phyloP scores from a whole-genome alignment of 2,113 vertebrate species.

The Caloenas nicobarica region DNA sequence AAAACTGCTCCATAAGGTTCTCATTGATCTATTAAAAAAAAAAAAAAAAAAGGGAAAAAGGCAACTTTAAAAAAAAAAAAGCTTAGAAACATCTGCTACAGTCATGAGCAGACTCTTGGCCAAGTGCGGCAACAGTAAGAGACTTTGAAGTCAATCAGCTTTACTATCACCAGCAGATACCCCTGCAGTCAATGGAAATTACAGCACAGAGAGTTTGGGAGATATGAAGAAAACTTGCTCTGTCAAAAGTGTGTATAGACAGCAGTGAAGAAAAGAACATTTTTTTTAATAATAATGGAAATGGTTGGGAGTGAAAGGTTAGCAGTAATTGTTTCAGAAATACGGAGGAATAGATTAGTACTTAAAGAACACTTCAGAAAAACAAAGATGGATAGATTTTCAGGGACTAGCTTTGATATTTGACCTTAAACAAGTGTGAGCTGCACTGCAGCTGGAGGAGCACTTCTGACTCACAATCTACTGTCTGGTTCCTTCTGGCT shows the following conservation, averaged over 20 bases:
- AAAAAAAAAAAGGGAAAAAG: not conserved
- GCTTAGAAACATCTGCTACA: slow-evolving; percentile 63
- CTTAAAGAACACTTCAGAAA: not conserved
- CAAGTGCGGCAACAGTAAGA: slow-evolving; percentile 55
- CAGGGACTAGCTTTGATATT: slow-evolving; percentile 8
- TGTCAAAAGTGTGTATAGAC: not conserved
- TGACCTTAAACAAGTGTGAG: slow-evolving; percentile 31
- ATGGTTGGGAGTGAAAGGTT: not conserved
- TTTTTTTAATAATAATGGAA: slow-evolving; percentile 9
- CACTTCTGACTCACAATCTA: not conserved
- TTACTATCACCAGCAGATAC: slow-evolving; percentile 60
- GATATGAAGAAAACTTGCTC: slow-evolving; percentile 13
- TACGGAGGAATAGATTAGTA: not conserved
- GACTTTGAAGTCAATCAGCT: slow-evolving; percentile 71
- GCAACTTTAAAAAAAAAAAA: not conserved
- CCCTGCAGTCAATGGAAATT: slow-evolving; percentile 55
- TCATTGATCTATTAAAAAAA: slow-evolving; percentile 39
- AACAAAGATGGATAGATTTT: not conserved
- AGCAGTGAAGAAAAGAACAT: not conserved
- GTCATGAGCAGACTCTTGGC: slow-evolving; percentile 56
- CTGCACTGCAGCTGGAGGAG: slow-evolving; percentile 8
- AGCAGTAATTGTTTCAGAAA: not conserved
- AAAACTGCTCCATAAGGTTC: slow-evolving; percentile 64
- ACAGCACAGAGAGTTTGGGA: slow-evolving; percentile 22
- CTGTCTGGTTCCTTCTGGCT: slow-evolving; percentile 25